These are phyloP conservation scores for Drosophila fuyamai DNA, from an alignment of 1,140 invertebrate species.

Conservation along the genomic window DNA sequence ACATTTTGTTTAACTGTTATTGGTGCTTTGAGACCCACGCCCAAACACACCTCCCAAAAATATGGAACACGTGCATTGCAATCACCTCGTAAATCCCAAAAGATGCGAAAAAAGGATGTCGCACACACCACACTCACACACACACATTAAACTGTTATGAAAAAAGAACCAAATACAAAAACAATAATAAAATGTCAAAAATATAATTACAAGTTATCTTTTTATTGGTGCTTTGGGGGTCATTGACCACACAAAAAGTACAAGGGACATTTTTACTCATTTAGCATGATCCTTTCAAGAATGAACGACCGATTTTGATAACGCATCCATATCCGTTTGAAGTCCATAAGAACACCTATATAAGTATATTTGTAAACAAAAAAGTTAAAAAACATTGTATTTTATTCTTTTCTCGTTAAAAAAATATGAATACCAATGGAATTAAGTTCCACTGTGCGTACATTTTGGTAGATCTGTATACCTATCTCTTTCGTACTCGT, in stretches of 20 bases:
- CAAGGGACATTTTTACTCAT: background rate
- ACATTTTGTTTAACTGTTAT: conserved; percentile 58
- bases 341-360: too few relatives aligned
- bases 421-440: too few relatives aligned
- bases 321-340: too few relatives aligned
- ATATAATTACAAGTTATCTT: background rate
- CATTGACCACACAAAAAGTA: background rate
- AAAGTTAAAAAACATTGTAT: too few relatives aligned
- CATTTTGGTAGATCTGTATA: background rate
- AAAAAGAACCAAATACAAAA: conserved; percentile 47
- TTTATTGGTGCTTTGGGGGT: background rate
- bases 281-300: background rate
- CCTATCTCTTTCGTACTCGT: background rate
- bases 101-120: conserved; percentile 10
- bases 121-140: conserved; percentile 7
- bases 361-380: too few relatives aligned
- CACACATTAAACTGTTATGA: conserved; percentile 35
- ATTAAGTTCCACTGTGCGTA: too few relatives aligned
- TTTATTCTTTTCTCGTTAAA: too few relatives aligned
- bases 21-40: conserved; percentile 66
- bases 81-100: conserved; percentile 33
- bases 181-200: conserved; percentile 40
- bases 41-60: conserved; percentile 16
- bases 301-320: too few relatives aligned
- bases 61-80: conserved; percentile 14